Percentiles rank a stretch among this genome's conserved stretches.
These are phyloP conservation scores for Sphaeridia pumilis DNA, from an alignment of 2,888 invertebrate species.

Conservation along the genomic window DNA sequence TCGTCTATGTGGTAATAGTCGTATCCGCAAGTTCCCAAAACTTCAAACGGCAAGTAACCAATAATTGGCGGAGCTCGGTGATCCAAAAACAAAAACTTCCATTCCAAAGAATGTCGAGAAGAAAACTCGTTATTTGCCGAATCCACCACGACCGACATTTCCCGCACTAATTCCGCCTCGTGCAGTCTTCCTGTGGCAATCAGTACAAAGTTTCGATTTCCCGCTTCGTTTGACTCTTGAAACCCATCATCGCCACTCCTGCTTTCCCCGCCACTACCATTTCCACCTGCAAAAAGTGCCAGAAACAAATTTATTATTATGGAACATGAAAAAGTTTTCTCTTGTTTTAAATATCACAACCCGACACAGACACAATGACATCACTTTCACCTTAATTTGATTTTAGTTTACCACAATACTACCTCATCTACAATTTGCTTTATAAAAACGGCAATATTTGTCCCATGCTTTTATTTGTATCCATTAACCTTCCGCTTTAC, in stretches of 20 bases:
- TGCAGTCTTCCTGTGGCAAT: conserved; percentile 71
- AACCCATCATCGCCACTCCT: conserved; percentile 11
- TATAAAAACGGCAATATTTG: no score
- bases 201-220: conserved; percentile 45
- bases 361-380: no score
- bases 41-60: conserved; percentile 86
- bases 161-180: conserved; percentile 70
- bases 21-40: conserved; percentile 88
- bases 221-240: conserved; percentile 9
- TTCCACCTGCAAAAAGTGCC: neutral
- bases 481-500: no score
- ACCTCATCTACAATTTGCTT: no score
- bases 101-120: conserved; percentile 84
- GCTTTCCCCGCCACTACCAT: conserved; percentile 10
- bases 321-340: no score
- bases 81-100: conserved; percentile 89
- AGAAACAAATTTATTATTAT: no score
- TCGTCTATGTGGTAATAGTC: conserved; percentile 94
- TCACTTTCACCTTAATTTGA: no score
- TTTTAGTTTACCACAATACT: no score
- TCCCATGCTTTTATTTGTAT: no score
- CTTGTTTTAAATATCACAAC: no score
- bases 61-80: conserved; percentile 83
- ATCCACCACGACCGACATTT: conserved; percentile 64
- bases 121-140: conserved; percentile 71